Evolutionary conservation across 2,797 vertebrate species (phyloP), one percentile per base, ranked within the genome.

Genomic region (Chromis chromis): DNA sequence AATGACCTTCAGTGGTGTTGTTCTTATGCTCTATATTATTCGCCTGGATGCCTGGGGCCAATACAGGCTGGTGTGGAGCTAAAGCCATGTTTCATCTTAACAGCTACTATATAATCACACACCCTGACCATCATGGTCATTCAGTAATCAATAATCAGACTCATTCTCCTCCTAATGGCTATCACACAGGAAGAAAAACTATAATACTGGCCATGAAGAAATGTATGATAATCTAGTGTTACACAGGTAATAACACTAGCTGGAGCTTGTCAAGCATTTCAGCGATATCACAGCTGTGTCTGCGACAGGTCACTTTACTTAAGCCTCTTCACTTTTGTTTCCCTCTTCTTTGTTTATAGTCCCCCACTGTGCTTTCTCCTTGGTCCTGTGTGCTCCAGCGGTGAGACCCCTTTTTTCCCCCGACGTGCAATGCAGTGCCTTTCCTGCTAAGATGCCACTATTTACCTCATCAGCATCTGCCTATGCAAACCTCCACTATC

Each of bases 271-370:
- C 17, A 14, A 36, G 58, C 16, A 28, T 21, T 68, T 36, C 9
- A 13, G 54, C 39, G 28, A 61, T 69, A 54, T 52, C 48, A 14
- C 64, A 83, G 61, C 71, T n/a, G 28, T 40, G 50, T 63, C 59
- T 82, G 21, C 81, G 74, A 82, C 62, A 67, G 74, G 60, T 70
- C 66, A 73, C 69, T 72, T 79, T 70, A 64, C 55, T 78, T 49
- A 11, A 53, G 44, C 53, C 24, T 66, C 49, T 50, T 60, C 36
- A 65, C 61, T 70, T 49, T 74, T 65, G 56, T 76, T 75, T 60
- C 10, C 21, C 5, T 21, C 53, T 40, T 68, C 66, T 73, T 58
- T 61, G 67, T 79, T 82, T 78, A 71, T 65, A 56, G 56, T 63
- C 25, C 46, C 78, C 75, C 24, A 56, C 65, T 74, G 75, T 72